A percentile compares a stretch with the other conserved stretches of the same genome.
These are phyloP conservation scores for Nyctibius grandis DNA, from an alignment of 2,797 vertebrate genomes.

Conservation along the genomic window DNA sequence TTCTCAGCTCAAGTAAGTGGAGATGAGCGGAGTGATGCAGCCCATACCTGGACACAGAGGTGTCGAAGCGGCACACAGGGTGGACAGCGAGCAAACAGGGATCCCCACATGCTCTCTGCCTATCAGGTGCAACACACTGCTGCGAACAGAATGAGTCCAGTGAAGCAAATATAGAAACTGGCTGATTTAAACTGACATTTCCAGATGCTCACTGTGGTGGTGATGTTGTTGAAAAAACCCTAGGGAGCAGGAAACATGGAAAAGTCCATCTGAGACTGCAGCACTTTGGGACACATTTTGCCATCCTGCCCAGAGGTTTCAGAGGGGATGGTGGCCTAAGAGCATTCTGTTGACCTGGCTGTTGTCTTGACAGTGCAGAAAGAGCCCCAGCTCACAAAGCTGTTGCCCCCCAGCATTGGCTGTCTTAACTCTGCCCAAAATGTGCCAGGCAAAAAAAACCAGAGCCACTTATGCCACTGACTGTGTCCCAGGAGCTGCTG, in stretches of 20 bases:
- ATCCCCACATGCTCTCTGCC: neutral
- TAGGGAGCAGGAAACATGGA: neutral
- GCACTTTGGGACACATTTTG: neutral
- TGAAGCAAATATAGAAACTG: neutral
- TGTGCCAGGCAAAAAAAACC: no score
- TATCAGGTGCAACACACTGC: neutral
- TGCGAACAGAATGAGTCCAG: neutral
- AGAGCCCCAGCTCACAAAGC: neutral
- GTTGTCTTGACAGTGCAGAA: neutral
- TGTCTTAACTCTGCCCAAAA: neutral
- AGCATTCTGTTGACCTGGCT: neutral
- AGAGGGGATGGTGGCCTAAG: neutral
- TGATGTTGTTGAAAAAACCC: neutral
- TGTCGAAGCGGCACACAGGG: fast-evolving
- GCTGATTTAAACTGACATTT: neutral
- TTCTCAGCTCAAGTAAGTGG: neutral
- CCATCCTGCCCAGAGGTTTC: neutral
- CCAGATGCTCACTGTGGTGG: neutral
- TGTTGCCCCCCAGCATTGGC: neutral
- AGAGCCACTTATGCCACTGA: neutral
- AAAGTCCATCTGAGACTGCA: neutral
- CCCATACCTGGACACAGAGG: fast-evolving
- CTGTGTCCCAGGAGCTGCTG: neutral
- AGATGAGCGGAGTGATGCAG: neutral
- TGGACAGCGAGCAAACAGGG: neutral